These are phyloP conservation scores for Oopsacas minuta DNA, from an alignment of 37 sponge, comb jelly and placozoan genomes.

Conservation along the genomic window DNA sequence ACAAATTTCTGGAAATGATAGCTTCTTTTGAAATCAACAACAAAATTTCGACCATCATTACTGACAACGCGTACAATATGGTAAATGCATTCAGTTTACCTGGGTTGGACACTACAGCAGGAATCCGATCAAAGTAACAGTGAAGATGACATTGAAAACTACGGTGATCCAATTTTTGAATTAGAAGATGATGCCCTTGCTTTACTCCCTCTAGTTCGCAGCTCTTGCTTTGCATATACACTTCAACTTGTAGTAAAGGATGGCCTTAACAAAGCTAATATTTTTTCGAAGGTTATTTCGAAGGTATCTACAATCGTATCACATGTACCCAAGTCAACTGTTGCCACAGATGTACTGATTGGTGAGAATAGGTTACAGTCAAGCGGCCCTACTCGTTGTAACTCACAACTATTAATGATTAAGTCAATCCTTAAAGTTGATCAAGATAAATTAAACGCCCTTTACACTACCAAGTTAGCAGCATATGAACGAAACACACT, in stretches of 20 bases:
- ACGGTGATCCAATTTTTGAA: constrained; percentile 8
- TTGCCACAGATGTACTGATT: constrained; percentile 15
- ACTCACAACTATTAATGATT: constrained; percentile 22
- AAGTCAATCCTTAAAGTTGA: constrained; percentile 21
- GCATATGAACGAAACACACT: constrained; percentile 25
- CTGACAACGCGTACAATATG: constrained; percentile 16
- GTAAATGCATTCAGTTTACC: constrained; percentile 9
- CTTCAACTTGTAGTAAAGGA: constrained; percentile 31
- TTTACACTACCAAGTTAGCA: constrained; percentile 18
- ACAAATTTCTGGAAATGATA: constrained; percentile 17
- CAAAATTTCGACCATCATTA: constrained; percentile 13
- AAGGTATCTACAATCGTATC: constrained; percentile 25
- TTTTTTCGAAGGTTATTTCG: constrained; percentile 21
- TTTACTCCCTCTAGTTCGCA: constrained; percentile 17
- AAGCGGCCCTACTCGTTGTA: constrained; percentile 23
- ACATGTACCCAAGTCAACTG: constrained; percentile 28
- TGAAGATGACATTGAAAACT: constrained; percentile 19
- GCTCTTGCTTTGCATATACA: constrained; percentile 26
- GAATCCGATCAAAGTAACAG: constrained; percentile 19
- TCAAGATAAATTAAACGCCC: constrained; percentile 23
- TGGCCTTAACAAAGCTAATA: constrained; percentile 23
- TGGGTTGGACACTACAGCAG: constrained; percentile 19
- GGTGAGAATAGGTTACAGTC: constrained; percentile 24
- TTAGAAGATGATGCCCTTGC: constrained; percentile 15
- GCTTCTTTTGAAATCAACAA: constrained; percentile 18